Conservation (phyloP, 2,113 vertebrate genomes). For the Mola mola region DNA sequence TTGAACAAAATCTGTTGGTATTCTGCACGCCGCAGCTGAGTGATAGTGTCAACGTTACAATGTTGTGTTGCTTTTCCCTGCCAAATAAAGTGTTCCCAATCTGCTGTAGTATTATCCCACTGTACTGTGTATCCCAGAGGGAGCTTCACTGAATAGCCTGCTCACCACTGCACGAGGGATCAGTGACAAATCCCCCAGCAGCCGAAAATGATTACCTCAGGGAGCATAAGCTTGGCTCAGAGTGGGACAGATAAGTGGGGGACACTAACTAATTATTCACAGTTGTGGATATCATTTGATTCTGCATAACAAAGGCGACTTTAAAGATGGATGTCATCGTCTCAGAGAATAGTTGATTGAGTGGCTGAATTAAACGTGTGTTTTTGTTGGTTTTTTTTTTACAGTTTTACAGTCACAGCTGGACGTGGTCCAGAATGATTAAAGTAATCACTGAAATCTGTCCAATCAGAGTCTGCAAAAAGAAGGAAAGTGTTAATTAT, state of each 20-base stretch:
- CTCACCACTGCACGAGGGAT: constrained; percentile 57
- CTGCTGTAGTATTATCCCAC: constrained; percentile 52
- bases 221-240: constrained; percentile 56
- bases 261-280: constrained; percentile 6
- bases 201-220: constrained; percentile 62
- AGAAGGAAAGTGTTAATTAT: no score
- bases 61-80: constrained; percentile 43
- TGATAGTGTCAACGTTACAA: constrained; percentile 11
- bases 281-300: constrained; percentile 6
- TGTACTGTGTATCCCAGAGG: constrained; percentile 52
- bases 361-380: no score
- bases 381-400: no score
- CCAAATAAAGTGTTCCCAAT: constrained; percentile 36
- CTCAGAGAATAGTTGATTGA: no score
- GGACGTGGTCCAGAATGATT: no score
- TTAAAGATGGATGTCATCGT: no score
- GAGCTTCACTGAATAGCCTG: constrained; percentile 64
- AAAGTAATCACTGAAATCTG: no score
- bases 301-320: no score
- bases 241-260: constrained; percentile 27
- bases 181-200: constrained; percentile 70
- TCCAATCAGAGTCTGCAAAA: no score
- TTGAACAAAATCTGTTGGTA: no score
- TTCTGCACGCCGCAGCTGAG: no score
- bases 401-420: no score